Conservation (phyloP, 2,797 vertebrate species). For the Monodelphis domestica region DNA sequence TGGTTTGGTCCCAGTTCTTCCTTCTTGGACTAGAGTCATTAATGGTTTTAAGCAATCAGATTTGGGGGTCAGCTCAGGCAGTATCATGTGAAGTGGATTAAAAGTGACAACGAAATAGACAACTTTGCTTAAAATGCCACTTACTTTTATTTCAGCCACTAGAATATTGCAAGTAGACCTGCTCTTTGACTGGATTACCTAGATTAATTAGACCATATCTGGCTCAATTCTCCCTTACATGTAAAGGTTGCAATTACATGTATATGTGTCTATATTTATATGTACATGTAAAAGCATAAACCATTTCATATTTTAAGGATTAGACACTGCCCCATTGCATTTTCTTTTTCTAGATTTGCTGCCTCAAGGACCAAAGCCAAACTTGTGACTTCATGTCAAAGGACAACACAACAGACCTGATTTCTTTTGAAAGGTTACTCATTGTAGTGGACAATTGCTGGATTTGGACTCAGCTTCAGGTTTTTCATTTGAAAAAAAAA, state of each 20-base stretch:
- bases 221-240: background rate
- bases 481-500: background rate
- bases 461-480: background rate
- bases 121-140: background rate
- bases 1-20: background rate
- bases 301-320: background rate
- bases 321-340: background rate
- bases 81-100: background rate
- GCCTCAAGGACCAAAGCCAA: background rate
- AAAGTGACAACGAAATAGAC: background rate
- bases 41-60: background rate
- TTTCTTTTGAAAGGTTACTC: background rate
- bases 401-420: background rate
- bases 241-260: background rate
- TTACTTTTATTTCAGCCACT: background rate
- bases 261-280: background rate
- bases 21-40: background rate
- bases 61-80: background rate
- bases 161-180: background rate
- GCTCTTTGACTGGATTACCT: background rate
- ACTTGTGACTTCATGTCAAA: background rate
- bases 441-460: background rate
- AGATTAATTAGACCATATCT: background rate
- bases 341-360: background rate
- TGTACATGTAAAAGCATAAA: background rate